Conservation (phyloP, 2,797 vertebrate species). For the Cynodonichthys magdalenae region DNA sequence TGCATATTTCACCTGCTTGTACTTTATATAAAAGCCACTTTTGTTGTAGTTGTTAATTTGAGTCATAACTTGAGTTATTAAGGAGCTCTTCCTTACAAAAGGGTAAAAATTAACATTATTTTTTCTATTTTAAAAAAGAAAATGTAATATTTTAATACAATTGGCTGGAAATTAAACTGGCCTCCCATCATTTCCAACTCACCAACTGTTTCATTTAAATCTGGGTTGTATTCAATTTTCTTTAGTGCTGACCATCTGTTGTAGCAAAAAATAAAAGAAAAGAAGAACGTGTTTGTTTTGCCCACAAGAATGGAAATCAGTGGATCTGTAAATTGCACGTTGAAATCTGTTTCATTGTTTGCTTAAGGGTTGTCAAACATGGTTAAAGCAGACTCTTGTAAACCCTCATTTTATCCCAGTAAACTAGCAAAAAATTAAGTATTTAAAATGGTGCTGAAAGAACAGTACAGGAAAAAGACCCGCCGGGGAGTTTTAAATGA, state of each 20-base stretch:
- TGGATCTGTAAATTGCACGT: slow-evolving; percentile 12
- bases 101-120: not conserved
- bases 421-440: slow-evolving; percentile 3
- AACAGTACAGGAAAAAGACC: not conserved
- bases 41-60: not conserved
- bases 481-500: slow-evolving; percentile 1
- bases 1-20: no score
- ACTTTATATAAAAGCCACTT: not conserved
- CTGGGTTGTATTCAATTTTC: not conserved
- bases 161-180: slow-evolving; percentile 1
- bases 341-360: slow-evolving; percentile 16
- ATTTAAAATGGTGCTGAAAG: slow-evolving; percentile 5
- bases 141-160: not conserved
- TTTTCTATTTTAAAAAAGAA: not conserved
- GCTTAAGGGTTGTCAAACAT: slow-evolving; percentile 5
- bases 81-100: no score
- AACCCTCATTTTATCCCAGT: not conserved
- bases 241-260: slow-evolving; percentile 19
- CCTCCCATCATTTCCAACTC: not conserved
- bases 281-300: slow-evolving; percentile 7
- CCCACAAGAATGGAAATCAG: slow-evolving; percentile 15
- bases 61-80: not conserved
- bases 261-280: not conserved
- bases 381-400: slow-evolving; percentile 1
- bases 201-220: slow-evolving; percentile 14